Evolutionary conservation across 2,797 vertebrate genomes (phyloP), one percentile per base, ranked within the genome.

Genomic region (Telmatherina bonti): DNA sequence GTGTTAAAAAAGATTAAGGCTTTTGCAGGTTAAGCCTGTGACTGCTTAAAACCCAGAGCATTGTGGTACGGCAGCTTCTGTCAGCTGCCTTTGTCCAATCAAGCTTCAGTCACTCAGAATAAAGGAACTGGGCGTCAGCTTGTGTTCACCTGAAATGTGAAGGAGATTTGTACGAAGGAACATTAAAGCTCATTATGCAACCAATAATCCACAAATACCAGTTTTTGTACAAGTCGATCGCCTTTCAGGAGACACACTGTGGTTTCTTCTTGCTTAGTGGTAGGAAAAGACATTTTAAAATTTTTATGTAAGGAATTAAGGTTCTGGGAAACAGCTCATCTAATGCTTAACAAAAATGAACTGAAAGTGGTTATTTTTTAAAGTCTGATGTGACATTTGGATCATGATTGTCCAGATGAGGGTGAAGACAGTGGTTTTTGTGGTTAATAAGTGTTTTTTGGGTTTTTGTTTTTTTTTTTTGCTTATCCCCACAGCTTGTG

Each of bases 171-270:
- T 35, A 20, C n/a, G 24, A 53, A 38, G 27, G 27, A 54, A 54
- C 15, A 16, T 29, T 30, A 54, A 54, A 38, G 31, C 62, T 53
- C 24, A n/a, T 65, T 38, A 64, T 52, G 36, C 27, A 53, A 54
- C 33, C 24, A 27, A 36, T 38, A 15, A 26, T 64, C 24, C 62
- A 38, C 36, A 33, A 15, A 2, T 0, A 53, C 4, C 24, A 27
- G 58, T 12, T 64, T 53, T 64, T 52, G 11, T 26, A 36, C 15
- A 26, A 36, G 49, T 49, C 11, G 15, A 35, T 18, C 35, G 2
- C 5, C n/a, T 49, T 51, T 62, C 7, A 36, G 47, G 47, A 52
- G 31, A 26, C 18, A n/a, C 3, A 22, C n/a, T 49, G n/a, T 22
- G 10, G 9, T 24, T 2, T 49, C 1, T n/a, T 49, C n/a, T 49